phyloP scores from a whole-genome alignment of 2,113 vertebrate genomes.

The Leuciscus idus region DNA sequence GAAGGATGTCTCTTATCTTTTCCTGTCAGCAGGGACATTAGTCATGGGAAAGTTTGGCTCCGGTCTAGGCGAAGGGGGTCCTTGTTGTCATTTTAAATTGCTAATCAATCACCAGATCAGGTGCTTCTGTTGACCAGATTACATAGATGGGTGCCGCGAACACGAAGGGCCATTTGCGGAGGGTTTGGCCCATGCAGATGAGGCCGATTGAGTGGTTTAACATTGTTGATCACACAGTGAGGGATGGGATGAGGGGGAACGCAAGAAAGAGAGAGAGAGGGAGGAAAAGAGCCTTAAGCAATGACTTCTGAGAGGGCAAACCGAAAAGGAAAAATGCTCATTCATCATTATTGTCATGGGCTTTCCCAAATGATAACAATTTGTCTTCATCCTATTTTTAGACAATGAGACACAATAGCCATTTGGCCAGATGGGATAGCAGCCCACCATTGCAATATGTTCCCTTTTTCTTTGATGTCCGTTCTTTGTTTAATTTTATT shows the following conservation, averaged over 20 bases:
- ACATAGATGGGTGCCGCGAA: constrained; percentile 87
- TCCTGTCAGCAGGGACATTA: constrained; percentile 91
- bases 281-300: constrained; percentile 93
- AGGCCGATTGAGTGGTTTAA: constrained; percentile 89
- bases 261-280: constrained; percentile 36
- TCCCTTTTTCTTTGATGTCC: constrained; percentile 70
- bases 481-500: constrained; percentile 83
- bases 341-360: constrained; percentile 99
- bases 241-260: constrained; percentile 42
- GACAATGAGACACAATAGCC: constrained; percentile 99
- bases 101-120: constrained; percentile 95
- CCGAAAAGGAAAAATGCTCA: constrained; percentile 87
- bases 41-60: constrained; percentile 91
- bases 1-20: constrained; percentile 95
- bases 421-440: constrained; percentile 97
- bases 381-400: constrained; percentile 99
- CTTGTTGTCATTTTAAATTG: constrained; percentile 93
- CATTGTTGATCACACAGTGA: constrained; percentile 80
- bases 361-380: constrained; percentile 99
- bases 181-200: constrained; percentile 88
- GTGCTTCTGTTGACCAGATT: constrained; percentile 84
- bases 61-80: constrained; percentile 86
- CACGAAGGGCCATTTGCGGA: constrained; percentile 90
- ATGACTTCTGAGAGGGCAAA: constrained; percentile 96
- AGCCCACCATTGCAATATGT: constrained; percentile 88